A percentile compares a stretch with the other conserved stretches of the same genome.
phyloP scores from a whole-genome alignment of 2,888 invertebrate species.

The Chloromyia formosa region DNA sequence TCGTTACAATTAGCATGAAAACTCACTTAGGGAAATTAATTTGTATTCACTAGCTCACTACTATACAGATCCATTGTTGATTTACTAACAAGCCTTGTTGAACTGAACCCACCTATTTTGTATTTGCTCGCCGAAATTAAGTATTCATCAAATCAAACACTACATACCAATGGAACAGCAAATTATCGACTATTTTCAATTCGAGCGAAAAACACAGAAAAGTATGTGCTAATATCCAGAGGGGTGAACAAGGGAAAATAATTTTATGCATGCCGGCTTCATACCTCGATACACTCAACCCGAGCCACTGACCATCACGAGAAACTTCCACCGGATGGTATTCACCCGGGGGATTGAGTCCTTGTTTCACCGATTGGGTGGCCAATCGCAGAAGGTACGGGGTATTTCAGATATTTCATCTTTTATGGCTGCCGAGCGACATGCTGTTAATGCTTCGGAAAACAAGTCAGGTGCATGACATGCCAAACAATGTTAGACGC shows the following conservation, averaged over 20 bases:
- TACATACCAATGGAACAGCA: background rate
- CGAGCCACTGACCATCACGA: slow-evolving; percentile 22
- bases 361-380: background rate
- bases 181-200: background rate
- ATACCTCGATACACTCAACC: background rate
- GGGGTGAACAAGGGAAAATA: background rate
- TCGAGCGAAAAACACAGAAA: background rate
- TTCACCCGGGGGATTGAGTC: background rate
- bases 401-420: slow-evolving; percentile 17
- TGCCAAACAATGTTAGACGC: slow-evolving; percentile 33
- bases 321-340: slow-evolving; percentile 1
- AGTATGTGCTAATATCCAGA: background rate
- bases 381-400: background rate
- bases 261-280: slow-evolving; percentile 13
- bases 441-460: slow-evolving; percentile 25
- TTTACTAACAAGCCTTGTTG: background rate
- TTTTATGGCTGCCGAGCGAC: slow-evolving; percentile 32
- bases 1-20: background rate
- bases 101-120: background rate
- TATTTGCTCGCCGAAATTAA: too few species aligned
- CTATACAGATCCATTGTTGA: background rate
- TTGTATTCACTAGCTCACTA: background rate
- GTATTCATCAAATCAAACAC: too few species aligned
- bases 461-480: slow-evolving; percentile 36
- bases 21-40: slow-evolving; percentile 5